Percentiles rank a stretch among this genome's conserved stretches.
Conservation (phyloP, 2,797 vertebrate species). For the Streptopelia turtur region DNA sequence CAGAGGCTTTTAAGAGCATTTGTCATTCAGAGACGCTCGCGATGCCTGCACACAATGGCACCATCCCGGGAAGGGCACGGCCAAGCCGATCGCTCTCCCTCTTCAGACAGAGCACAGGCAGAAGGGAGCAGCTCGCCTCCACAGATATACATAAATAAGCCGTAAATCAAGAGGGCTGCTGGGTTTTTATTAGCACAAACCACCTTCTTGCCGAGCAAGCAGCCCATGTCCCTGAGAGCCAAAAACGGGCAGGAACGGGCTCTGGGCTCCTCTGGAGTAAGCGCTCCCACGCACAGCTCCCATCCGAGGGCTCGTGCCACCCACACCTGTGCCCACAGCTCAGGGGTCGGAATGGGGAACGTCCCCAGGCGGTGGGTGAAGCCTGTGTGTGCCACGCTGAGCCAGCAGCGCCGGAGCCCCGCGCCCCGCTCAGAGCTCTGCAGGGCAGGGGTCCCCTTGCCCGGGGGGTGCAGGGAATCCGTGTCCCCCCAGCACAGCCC, state of each 20-base stretch:
- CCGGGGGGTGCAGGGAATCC: too few relatives aligned
- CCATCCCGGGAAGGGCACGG: background rate
- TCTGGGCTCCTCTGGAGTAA: background rate
- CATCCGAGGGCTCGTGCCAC: too few relatives aligned
- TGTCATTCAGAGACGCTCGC: background rate
- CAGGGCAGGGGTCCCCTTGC: background rate
- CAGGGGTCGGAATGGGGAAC: background rate
- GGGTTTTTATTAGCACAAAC: background rate
- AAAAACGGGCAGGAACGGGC: background rate
- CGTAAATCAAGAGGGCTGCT: background rate
- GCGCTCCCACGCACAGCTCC: background rate
- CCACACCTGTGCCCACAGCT: too few relatives aligned
- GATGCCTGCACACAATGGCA: fast-evolving
- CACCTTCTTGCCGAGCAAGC: background rate
- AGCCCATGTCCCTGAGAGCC: background rate
- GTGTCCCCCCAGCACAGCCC: background rate
- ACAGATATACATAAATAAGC: background rate
- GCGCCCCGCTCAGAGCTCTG: fast-evolving
- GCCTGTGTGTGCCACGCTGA: background rate
- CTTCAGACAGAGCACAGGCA: background rate
- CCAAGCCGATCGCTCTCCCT: background rate
- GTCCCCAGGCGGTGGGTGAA: fast-evolving
- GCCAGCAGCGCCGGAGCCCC: background rate
- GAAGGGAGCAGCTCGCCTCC: background rate
- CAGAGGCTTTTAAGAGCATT: background rate